phyloP scores from a whole-genome alignment of 2,888 invertebrate species.

The Notodonta ziczac region DNA sequence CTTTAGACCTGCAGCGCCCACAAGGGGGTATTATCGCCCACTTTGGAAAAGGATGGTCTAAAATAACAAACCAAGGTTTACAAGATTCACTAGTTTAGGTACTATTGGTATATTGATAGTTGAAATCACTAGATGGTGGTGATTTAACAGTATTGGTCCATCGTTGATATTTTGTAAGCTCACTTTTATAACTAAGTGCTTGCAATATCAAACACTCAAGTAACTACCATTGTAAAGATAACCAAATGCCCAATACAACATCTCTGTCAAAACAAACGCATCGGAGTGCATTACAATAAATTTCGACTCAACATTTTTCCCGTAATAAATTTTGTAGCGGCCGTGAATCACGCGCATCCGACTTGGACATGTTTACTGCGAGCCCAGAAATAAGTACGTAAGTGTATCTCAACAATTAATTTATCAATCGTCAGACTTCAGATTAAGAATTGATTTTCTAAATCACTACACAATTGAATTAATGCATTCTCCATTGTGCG shows the following conservation, averaged over 20 bases:
- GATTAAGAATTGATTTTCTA: background rate
- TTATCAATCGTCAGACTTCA: background rate
- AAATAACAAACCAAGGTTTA: too few relatives aligned
- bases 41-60: too few relatives aligned
- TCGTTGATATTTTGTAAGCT: background rate
- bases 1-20: too few relatives aligned
- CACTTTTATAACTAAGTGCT: background rate
- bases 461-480: background rate
- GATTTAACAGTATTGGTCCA: background rate
- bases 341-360: slow-evolving; percentile 26
- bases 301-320: slow-evolving; percentile 24
- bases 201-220: background rate
- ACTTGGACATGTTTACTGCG: slow-evolving; percentile 4
- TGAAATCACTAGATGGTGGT: background rate
- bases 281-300: slow-evolving; percentile 32
- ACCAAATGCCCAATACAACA: slow-evolving; percentile 21
- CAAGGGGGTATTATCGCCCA: too few relatives aligned
- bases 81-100: too few relatives aligned
- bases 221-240: background rate
- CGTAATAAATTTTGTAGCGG: slow-evolving; percentile 26
- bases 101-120: background rate
- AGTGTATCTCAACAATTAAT: background rate
- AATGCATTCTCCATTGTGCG: background rate
- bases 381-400: background rate
- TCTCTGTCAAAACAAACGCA: slow-evolving; percentile 24